Percentiles rank a stretch among this genome's conserved stretches.
phyloP scores from a whole-genome alignment of 2,888 invertebrate species.

The Dryococelus australis region DNA sequence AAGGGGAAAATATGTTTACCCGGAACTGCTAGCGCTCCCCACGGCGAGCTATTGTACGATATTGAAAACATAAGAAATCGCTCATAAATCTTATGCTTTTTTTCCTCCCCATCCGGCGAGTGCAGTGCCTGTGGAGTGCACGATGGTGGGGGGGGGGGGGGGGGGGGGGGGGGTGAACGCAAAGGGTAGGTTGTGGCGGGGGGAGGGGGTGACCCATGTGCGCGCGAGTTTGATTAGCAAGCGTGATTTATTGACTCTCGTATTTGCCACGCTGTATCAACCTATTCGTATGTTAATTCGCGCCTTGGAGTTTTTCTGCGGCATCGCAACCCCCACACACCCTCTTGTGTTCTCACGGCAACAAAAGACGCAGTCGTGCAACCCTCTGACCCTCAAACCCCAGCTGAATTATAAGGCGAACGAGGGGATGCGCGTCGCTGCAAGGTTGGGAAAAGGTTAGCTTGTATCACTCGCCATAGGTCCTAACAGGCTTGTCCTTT shows the following conservation, averaged over 20 bases:
- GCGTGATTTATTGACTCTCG: slow-evolving; percentile 11
- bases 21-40: background rate
- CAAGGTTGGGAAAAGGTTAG: background rate
- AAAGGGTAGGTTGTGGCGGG: too few species aligned
- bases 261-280: slow-evolving; percentile 11
- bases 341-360: background rate
- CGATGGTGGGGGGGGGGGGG: background rate
- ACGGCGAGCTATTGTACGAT: background rate
- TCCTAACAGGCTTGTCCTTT: background rate
- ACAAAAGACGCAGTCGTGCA: background rate
- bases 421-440: background rate
- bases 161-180: background rate
- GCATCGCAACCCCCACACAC: too few species aligned
- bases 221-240: background rate
- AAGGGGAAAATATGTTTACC: background rate
- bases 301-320: background rate
- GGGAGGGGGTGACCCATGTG: background rate
- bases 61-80: background rate
- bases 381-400: background rate
- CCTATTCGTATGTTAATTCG: slow-evolving; percentile 11
- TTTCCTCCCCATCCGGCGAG: background rate
- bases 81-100: background rate
- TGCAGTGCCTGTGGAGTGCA: background rate
- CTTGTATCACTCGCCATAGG: background rate
- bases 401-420: too few species aligned